Conservation (phyloP, 2,888 invertebrate species). For the Spisula solida region DNA sequence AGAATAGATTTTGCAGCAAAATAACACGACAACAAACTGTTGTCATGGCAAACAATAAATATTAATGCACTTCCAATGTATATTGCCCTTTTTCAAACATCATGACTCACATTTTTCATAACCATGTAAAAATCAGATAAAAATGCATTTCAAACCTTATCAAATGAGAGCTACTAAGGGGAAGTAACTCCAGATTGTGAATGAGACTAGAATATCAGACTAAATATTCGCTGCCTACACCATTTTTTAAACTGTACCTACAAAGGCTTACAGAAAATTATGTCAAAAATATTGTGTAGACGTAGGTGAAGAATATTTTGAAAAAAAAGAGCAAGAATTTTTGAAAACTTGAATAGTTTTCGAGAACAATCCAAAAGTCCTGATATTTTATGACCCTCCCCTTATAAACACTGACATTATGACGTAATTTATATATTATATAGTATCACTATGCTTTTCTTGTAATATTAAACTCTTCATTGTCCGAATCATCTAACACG, state of each 20-base stretch:
- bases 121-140: background rate
- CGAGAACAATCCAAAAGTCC: too few relatives aligned
- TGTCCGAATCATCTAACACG: conserved; percentile 84
- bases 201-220: too few relatives aligned
- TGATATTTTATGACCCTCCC: too few relatives aligned
- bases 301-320: too few relatives aligned
- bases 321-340: too few relatives aligned
- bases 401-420: background rate
- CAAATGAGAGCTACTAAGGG: background rate
- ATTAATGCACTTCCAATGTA: background rate
- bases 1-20: background rate
- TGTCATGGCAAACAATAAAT: background rate
- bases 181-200: background rate
- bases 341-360: too few relatives aligned
- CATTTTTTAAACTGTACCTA: background rate
- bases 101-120: background rate
- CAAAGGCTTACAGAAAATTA: conserved; percentile 3
- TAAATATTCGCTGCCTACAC: too few relatives aligned
- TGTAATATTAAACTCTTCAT: conserved; percentile 85
- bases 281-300: background rate
- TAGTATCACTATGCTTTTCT: conserved; percentile 73
- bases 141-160: background rate
- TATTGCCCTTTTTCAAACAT: background rate
- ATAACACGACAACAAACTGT: background rate
- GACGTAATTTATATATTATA: background rate